These are phyloP conservation scores for Cassiopea xamachana DNA, from an alignment of 30 jellyfish, hydroid and myxozoan genomes.

Conservation along the genomic window DNA sequence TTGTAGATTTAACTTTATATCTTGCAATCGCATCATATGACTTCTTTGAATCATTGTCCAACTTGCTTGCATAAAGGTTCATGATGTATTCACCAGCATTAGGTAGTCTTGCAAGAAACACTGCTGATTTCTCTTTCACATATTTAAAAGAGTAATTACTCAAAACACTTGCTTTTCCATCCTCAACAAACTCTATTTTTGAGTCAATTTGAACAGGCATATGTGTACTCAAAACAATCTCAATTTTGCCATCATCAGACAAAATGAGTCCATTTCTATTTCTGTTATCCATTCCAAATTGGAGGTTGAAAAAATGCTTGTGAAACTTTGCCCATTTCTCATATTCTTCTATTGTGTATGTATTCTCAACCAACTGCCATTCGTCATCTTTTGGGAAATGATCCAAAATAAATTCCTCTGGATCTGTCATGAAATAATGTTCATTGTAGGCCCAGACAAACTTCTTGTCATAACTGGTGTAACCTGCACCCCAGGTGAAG, in stretches of 20 bases:
- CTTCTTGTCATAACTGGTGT: constrained; percentile 63
- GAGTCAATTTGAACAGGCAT: constrained; percentile 21
- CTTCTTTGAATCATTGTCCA: constrained; percentile 26
- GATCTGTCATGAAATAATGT: constrained; percentile 86
- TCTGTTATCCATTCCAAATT: constrained; percentile 30
- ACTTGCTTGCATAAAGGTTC: constrained; percentile 63
- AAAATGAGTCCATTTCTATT: constrained; percentile 62
- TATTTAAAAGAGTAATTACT: constrained; percentile 49
- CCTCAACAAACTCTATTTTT: constrained; percentile 4
- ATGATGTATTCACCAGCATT: constrained; percentile 46
- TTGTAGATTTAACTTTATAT: constrained; percentile 24
- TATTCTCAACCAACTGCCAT: constrained; percentile 74
- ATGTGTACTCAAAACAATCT: constrained; percentile 27
- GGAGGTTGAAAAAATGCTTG: constrained; percentile 59
- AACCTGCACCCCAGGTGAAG: constrained; percentile 92
- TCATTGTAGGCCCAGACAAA: constrained; percentile 78
- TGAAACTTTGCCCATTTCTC: constrained; percentile 71
- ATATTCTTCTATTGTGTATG: constrained; percentile 43
- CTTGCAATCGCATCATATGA: constrained; percentile 42
- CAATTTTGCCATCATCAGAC: constrained; percentile 42
- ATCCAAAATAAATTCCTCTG: constrained; percentile 78
- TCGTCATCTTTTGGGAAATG: constrained; percentile 76
- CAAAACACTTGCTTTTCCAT: constrained; percentile 2
- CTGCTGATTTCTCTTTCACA: constrained; percentile 34
- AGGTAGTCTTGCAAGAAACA: constrained; percentile 62